Conservation (phyloP, 2,113 vertebrate species). For the Fukomys damarensis region DNA sequence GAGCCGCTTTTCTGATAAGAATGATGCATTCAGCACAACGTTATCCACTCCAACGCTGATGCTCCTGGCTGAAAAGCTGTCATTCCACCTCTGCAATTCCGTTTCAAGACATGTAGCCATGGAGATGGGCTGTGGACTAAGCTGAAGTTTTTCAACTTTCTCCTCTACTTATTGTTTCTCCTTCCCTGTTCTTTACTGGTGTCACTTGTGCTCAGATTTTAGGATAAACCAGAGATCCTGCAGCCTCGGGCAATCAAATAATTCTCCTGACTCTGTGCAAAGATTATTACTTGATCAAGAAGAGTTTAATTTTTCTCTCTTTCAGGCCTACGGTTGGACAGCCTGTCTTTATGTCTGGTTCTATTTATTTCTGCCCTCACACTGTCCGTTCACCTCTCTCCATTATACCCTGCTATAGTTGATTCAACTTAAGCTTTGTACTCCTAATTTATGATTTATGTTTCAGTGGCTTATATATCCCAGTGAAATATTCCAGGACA, state of each 20-base stretch:
- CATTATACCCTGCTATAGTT: background rate
- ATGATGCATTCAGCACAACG: background rate
- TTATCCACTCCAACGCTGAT: background rate
- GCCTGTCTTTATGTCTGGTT: background rate
- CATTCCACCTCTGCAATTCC: accelerated
- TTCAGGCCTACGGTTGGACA: background rate
- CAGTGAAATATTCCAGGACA: background rate
- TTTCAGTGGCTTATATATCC: background rate
- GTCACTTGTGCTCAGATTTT: background rate
- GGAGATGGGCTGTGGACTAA: background rate
- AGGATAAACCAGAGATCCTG: background rate
- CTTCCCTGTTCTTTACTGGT: background rate
- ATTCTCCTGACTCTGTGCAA: background rate
- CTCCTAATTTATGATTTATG: background rate
- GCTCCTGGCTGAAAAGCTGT: background rate
- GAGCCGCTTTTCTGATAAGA: background rate
- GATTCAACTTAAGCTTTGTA: background rate
- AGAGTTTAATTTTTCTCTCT: background rate
- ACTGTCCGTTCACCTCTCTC: background rate
- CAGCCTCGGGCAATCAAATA: background rate
- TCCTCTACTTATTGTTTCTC: background rate
- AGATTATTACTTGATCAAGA: background rate
- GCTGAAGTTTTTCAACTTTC: background rate
- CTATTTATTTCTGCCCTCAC: background rate
- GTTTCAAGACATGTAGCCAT: background rate